phyloP scores from a whole-genome alignment of 2,888 invertebrate genomes.

The Neoitamus cyanurus region DNA sequence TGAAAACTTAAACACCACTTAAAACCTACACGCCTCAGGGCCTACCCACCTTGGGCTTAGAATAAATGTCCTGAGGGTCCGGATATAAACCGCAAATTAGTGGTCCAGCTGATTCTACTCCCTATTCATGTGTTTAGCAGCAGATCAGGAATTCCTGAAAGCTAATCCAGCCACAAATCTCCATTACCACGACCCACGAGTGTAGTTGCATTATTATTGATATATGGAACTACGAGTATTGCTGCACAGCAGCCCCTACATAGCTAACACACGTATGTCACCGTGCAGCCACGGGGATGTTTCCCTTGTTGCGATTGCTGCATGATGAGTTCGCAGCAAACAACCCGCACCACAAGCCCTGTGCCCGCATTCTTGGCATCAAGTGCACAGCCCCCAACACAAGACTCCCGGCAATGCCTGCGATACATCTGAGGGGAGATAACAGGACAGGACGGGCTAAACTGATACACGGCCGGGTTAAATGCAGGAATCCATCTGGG shows the following conservation, averaged over 20 bases:
- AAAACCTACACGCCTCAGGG: not conserved
- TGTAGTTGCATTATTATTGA: slow-evolving; percentile 22
- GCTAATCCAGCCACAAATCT: slow-evolving; percentile 38
- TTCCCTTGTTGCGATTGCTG: not conserved
- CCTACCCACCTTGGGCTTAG: not conserved
- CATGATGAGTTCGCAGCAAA: not conserved
- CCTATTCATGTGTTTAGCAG: not conserved
- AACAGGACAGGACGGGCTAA: not conserved
- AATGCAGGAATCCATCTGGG: not conserved
- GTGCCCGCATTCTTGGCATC: not conserved
- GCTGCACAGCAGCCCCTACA: not conserved
- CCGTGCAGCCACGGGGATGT: not conserved
- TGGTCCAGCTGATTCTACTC: not conserved
- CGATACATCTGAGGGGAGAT: not conserved
- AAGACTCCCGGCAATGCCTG: not conserved
- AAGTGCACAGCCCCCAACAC: not conserved
- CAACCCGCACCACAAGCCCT: not conserved
- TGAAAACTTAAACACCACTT: not conserved
- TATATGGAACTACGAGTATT: not conserved
- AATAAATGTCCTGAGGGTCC: not conserved
- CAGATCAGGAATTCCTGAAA: slow-evolving; percentile 7
- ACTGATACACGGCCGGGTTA: not conserved
- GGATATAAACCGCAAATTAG: not conserved
- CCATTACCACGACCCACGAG: slow-evolving; percentile 4
- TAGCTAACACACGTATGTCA: not conserved